These are phyloP conservation scores for Malurus splendens DNA, from an alignment of 2,797 vertebrate genomes.

Conservation along the genomic window DNA sequence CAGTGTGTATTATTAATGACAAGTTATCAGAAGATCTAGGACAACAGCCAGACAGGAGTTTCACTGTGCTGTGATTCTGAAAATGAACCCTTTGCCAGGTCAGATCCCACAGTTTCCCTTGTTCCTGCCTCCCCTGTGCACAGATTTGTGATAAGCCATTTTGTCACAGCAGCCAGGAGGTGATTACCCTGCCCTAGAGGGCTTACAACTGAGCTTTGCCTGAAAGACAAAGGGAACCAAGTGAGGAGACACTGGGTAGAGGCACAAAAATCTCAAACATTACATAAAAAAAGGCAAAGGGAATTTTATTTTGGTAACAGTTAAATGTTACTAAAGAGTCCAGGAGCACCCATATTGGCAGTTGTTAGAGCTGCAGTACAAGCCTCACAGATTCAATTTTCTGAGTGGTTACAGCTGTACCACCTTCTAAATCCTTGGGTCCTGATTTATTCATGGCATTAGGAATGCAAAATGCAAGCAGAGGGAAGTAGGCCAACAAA, in stretches of 20 bases:
- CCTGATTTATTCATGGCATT: constrained; percentile 63
- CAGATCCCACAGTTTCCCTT: background rate
- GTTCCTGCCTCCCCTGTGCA: background rate
- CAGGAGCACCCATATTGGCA: background rate
- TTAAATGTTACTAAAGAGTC: background rate
- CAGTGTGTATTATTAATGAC: background rate
- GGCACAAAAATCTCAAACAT: background rate
- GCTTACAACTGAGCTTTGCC: background rate
- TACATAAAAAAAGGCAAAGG: background rate
- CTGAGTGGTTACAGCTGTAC: constrained; percentile 58
- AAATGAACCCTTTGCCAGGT: background rate
- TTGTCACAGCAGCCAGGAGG: background rate
- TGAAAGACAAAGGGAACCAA: background rate
- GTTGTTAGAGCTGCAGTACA: background rate
- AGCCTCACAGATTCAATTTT: constrained; percentile 29
- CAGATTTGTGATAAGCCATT: background rate
- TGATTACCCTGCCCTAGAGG: background rate
- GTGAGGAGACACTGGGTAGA: background rate
- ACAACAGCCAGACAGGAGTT: background rate
- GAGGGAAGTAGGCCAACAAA: constrained; percentile 60
- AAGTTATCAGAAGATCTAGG: background rate
- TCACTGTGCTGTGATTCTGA: background rate
- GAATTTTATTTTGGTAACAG: background rate
- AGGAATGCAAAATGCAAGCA: constrained; percentile 61
- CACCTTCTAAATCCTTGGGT: constrained; percentile 56